Conservation (phyloP, 2,797 vertebrate genomes). For the Cichlasoma orientale region DNA sequence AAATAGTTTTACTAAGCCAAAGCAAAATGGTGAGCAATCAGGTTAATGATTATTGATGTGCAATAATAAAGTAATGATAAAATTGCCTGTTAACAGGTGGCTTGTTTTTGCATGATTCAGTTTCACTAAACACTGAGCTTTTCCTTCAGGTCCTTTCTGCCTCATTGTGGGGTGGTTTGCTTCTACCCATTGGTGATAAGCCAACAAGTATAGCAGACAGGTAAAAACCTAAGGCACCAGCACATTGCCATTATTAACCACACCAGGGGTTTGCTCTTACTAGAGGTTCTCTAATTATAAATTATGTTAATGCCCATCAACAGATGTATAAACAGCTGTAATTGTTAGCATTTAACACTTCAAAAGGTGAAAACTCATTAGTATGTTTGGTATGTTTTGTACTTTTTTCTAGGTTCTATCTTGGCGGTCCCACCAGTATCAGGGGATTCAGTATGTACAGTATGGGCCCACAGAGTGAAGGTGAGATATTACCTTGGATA, state of each 20-base stretch:
- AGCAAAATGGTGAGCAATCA: not conserved
- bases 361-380: not conserved
- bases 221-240: slow-evolving; percentile 61
- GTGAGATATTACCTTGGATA: slow-evolving; percentile 71
- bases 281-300: not conserved
- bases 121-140: not conserved
- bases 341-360: not conserved
- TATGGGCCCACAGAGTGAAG: slow-evolving; percentile 96
- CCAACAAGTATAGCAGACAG: slow-evolving; percentile 93
- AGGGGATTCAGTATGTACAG: slow-evolving; percentile 99
- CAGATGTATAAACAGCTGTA: not conserved
- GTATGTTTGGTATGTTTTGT: not conserved
- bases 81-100: not conserved
- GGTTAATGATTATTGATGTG: not conserved
- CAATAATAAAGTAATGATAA: not conserved
- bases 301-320: not conserved
- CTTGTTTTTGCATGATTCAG: not conserved
- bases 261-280: not conserved
- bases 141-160: slow-evolving; percentile 88
- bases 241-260: not conserved
- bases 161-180: slow-evolving; percentile 93
- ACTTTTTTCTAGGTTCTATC: slow-evolving; percentile 87
- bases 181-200: slow-evolving; percentile 90
- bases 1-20: not conserved
- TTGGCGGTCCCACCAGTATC: slow-evolving; percentile 96